These are phyloP conservation scores for Toxonevra muliebris DNA, from an alignment of 2,888 invertebrate species.

Conservation along the genomic window DNA sequence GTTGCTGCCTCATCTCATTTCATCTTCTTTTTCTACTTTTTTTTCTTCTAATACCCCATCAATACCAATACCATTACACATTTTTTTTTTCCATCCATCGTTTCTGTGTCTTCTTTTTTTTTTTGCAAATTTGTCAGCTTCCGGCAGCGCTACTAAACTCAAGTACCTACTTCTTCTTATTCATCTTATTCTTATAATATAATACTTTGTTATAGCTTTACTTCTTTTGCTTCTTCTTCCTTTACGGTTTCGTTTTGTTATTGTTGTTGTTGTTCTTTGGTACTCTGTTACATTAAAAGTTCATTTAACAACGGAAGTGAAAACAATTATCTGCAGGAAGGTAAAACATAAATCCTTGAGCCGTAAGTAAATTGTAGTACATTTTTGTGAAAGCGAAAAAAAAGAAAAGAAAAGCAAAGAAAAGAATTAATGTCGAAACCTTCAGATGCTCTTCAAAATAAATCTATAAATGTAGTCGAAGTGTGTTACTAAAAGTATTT, in stretches of 20 bases:
- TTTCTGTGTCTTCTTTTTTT: not conserved
- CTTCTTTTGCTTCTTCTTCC: no score
- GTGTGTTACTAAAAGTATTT: no score
- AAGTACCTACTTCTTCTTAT: not conserved
- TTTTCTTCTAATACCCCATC: not conserved
- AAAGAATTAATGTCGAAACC: no score
- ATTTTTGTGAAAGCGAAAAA: no score
- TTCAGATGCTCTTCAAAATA: no score
- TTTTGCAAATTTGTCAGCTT: conserved; percentile 26
- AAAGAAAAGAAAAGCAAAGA: no score
- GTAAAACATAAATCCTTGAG: conserved; percentile 57
- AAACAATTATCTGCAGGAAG: conserved; percentile 61
- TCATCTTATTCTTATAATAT: not conserved
- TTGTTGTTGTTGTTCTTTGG: conserved; percentile 5
- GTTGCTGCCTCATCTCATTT: no score
- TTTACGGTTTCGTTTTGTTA: not conserved
- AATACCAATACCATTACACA: no score
- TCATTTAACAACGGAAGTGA: conserved; percentile 55
- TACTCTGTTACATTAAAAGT: conserved; percentile 52
- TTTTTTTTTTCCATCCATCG: no score
- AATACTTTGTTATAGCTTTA: not conserved
- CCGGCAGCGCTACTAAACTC: conserved; percentile 16
- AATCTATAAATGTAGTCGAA: no score
- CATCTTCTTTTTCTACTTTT: not conserved
- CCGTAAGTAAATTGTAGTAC: conserved; percentile 56